These are phyloP conservation scores for Tachystola acroxantha DNA, from an alignment of 2,888 invertebrate species.

Conservation along the genomic window DNA sequence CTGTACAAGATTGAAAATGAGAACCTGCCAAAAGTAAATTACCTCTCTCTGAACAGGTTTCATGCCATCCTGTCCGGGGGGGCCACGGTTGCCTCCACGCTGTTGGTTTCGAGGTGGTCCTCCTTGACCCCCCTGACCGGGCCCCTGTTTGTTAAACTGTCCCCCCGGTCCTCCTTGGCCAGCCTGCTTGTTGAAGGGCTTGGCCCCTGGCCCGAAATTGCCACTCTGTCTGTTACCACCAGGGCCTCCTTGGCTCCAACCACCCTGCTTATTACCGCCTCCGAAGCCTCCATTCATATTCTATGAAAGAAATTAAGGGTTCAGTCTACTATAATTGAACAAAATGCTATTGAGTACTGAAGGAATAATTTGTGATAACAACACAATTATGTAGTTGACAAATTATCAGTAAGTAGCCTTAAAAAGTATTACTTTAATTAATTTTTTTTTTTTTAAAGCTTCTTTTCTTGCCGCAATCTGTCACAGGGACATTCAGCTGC, in stretches of 20 bases:
- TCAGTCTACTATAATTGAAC: no score
- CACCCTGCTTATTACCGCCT: slow-evolving; percentile 24
- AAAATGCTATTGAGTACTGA: no score
- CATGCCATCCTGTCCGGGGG: slow-evolving; percentile 39
- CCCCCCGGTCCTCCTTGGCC: neutral
- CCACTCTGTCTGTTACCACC: slow-evolving; percentile 10
- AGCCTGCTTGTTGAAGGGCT: slow-evolving; percentile 13
- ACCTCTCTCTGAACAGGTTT: slow-evolving; percentile 62
- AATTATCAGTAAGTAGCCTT: no score
- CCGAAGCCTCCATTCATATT: slow-evolving; percentile 62
- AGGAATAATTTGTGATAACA: no score
- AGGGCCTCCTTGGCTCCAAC: slow-evolving; percentile 8
- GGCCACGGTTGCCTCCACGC: slow-evolving; percentile 32
- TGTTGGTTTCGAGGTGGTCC: slow-evolving; percentile 43
- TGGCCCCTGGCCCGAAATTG: slow-evolving; percentile 29
- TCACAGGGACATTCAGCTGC: no score
- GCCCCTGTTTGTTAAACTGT: no score
- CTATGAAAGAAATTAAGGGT: slow-evolving; percentile 34
- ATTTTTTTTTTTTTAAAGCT: no score
- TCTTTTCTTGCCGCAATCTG: no score
- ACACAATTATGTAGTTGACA: no score
- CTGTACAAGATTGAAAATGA: no score
- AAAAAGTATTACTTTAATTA: no score
- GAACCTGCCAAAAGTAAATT: no score
- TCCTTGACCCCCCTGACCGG: slow-evolving; percentile 15